Evolutionary conservation across 1,140 invertebrate species (phyloP), one percentile per base, ranked within the genome.

Genomic region (Scaptomyza pallida): DNA sequence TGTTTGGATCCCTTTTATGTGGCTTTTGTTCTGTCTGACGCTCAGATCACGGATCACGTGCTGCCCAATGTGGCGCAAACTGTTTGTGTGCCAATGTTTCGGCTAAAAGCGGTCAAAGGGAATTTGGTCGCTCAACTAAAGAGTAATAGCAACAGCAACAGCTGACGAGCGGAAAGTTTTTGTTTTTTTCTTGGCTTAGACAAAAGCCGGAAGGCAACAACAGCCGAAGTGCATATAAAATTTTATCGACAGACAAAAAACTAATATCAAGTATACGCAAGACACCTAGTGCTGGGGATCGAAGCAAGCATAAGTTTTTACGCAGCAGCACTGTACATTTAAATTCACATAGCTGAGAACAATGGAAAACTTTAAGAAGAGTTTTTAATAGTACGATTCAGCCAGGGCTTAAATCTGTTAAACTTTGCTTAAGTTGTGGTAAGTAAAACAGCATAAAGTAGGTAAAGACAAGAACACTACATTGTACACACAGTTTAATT

Each of bases 41-140:
- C 41, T 37, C 52, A 8, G 26, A 30, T 9, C 72, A 82, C 85
- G 82, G 82, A 82, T 82, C 82, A 88, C 78, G 71, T 75, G 75
- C 75, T 86, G 82, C 71, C 67, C 62, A 86, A 86, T 86, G 82
- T 86, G 70, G 55, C 71, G 75, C 54, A 80, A 88, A 86, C 57
- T 63, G 69, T 75, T 57, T 63, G 69, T 75, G 48, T 51, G 54
- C 26, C 56, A 48, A 59, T 69, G 21, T 23, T 23, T 23, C 5
- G 21, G 21, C 21, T 2, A 23, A 5, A 50, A 44, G 47, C 40
- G 72, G 44, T 44, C 50, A 45, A 41, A 37, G 71, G 59, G 55
- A 82, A 68, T 72, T 68, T 68, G 69, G 33, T 61, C 71, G 13
- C 61, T 68, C 75, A 78, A 68, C 72, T 56, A 70, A 70, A 68